phyloP scores from a whole-genome alignment of 2,113 vertebrate genomes.

The Austrofundulus limnaeus region DNA sequence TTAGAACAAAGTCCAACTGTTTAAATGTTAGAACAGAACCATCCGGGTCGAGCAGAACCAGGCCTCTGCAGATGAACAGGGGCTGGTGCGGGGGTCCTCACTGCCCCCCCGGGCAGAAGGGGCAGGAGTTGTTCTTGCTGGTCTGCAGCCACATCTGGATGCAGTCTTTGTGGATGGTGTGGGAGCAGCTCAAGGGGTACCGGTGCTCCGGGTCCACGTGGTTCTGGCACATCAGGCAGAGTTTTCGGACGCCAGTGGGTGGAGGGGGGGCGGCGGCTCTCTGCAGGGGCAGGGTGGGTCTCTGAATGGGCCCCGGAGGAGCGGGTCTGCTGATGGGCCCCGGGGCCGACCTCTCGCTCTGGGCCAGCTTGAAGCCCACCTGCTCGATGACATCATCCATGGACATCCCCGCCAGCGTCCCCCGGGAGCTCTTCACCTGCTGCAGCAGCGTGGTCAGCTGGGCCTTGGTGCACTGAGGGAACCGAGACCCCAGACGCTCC shows the following conservation, averaged over 20 bases:
- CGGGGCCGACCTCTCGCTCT: slow-evolving; percentile 67
- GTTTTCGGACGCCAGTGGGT: slow-evolving; percentile 69
- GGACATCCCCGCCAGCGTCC: slow-evolving; percentile 88
- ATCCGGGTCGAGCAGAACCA: background rate
- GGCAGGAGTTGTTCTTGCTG: slow-evolving; percentile 67
- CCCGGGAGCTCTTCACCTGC: slow-evolving; percentile 90
- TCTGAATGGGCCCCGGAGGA: slow-evolving; percentile 34
- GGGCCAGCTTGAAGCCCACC: slow-evolving; percentile 80
- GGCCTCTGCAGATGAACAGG: too few relatives aligned
- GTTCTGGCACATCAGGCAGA: slow-evolving; percentile 93
- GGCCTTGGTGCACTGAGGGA: slow-evolving; percentile 86
- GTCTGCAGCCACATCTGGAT: slow-evolving; percentile 67
- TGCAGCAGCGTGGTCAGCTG: slow-evolving; percentile 88
- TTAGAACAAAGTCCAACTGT: background rate
- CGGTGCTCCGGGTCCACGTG: slow-evolving; percentile 82
- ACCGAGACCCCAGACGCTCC: slow-evolving; percentile 84
- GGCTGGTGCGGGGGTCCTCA: too few relatives aligned
- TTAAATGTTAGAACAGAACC: background rate
- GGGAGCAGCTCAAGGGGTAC: slow-evolving; percentile 85
- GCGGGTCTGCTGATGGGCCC: slow-evolving; percentile 54
- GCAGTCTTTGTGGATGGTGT: slow-evolving; percentile 86
- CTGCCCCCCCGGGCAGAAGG: slow-evolving; percentile 63
- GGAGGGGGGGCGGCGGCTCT: background rate
- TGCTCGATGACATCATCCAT: slow-evolving; percentile 88
- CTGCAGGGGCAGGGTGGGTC: slow-evolving; percentile 27